Evolutionary conservation across 92 coral and sea anemone genomes (phyloP), one percentile per base, ranked within the genome.

Genomic region (Epizoanthus fatuus): DNA sequence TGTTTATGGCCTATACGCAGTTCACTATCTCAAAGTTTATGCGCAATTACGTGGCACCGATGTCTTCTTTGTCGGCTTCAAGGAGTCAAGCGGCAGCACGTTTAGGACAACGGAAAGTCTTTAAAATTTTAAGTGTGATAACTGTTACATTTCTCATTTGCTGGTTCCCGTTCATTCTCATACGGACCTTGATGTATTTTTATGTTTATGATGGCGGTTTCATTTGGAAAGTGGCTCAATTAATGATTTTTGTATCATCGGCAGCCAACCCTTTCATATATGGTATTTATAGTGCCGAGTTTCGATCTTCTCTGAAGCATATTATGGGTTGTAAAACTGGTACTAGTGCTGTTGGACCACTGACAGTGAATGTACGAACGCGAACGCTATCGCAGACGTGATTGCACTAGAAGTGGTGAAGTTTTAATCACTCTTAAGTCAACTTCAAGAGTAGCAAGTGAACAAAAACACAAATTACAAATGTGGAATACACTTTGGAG

Each of bases 121-220:
- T 86, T 19, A 87, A 54, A 29, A 73, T 52, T 47, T 64, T 87
- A 15, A 57, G 81, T 2, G 75, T 74, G 11, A 51, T 87, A 9
- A 81, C 87, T 1, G 10, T 81, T 3, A 80, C 91, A 17, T 87
- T 87, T 72, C 10, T 53, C 14, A 9, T 72, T 5, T 87, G 91
- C n/a, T 87, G 91, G 91, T 81, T 67, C 0, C 91, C 91, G 32
- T 87, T 87, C 72, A 72, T 80, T 57, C 10, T 87, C 14, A 39
- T 73, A 11, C 81, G 90, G 72, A 71, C 86, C 67, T 20, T 87
- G 75, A 71, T 81, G 59, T 87, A 87, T 12, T 87, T 87, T 54
- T 11, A 81, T 37, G 9, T 87, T 20, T 52, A 56, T 4, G 60
- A 37, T 40, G 91, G 64, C 10, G 91, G 87, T 4, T 35, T 68